phyloP scores from a whole-genome alignment of 1,140 invertebrate species.

The Drosophila equinoxialis region DNA sequence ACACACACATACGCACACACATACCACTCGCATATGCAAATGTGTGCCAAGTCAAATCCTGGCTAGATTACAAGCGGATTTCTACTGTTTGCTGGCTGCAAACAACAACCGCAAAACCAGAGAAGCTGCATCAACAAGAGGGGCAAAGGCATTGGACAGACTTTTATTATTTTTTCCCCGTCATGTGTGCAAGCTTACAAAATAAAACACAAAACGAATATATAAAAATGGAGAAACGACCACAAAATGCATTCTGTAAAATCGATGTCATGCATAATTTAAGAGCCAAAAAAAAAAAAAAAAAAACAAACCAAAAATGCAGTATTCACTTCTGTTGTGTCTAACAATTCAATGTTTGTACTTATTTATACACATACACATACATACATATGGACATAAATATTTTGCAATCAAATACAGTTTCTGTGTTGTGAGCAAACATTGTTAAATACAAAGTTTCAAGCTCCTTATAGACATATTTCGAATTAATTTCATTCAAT shows the following conservation, averaged over 20 bases:
- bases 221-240: conserved; percentile 55
- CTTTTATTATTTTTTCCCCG: conserved; percentile 61
- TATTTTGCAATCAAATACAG: neutral
- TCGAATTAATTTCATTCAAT: neutral
- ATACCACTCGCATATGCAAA: conserved; percentile 17
- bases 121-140: conserved; percentile 1
- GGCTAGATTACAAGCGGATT: conserved; percentile 69
- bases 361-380: neutral
- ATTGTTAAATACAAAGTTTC: neutral
- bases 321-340: neutral
- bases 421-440: conserved; percentile 1
- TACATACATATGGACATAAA: too few species aligned
- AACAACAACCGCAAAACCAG: conserved; percentile 37
- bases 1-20: neutral
- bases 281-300: conserved; percentile 27
- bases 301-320: neutral
- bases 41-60: conserved; percentile 67
- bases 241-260: conserved; percentile 69
- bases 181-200: conserved; percentile 39
- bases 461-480: too few species aligned
- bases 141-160: conserved; percentile 8
- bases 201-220: conserved; percentile 6
- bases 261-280: conserved; percentile 78
- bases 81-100: conserved; percentile 55
- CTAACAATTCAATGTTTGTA: conserved; percentile 1